Conservation (phyloP, 2,888 invertebrate genomes). For the Sinohyriopsis cumingii region DNA sequence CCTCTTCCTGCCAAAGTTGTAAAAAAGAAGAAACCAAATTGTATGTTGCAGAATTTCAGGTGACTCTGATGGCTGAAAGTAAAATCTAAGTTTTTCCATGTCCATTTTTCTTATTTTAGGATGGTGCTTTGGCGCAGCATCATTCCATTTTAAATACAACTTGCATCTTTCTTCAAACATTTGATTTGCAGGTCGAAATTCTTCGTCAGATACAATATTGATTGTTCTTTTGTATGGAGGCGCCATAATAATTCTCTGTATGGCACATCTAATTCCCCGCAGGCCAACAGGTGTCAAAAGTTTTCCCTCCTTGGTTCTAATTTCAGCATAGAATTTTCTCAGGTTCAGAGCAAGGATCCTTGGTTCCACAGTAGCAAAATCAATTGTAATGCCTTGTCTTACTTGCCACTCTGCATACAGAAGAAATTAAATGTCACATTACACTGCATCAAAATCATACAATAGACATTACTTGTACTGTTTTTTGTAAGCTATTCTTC, state of each 20-base stretch:
- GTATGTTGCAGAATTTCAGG: too few relatives aligned
- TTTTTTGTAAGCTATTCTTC: too few relatives aligned
- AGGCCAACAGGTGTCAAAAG: conserved; percentile 1
- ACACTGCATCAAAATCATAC: too few relatives aligned
- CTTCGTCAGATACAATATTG: conserved; percentile 2
- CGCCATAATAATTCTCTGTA: neutral
- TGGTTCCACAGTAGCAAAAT: conserved; percentile 1
- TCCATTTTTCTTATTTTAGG: conserved; percentile 1
- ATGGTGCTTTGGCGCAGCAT: conserved; percentile 3
- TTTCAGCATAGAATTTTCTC: conserved; percentile 5
- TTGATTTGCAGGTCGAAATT: conserved; percentile 1
- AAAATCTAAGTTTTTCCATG: neutral
- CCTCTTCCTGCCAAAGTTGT: too few relatives aligned
- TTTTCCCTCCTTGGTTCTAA: conserved; percentile 1
- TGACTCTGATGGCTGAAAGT: too few relatives aligned
- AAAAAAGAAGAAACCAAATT: too few relatives aligned
- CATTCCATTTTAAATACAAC: neutral
- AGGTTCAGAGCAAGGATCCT: neutral
- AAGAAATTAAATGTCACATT: neutral
- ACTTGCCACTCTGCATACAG: conserved; percentile 1
- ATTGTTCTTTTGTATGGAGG: conserved; percentile 2
- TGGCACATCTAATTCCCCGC: conserved; percentile 3
- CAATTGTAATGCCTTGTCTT: neutral
- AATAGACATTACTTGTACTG: too few relatives aligned
- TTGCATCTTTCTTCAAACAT: conserved; percentile 8